Percentiles rank a stretch among this genome's conserved stretches.
Conservation (phyloP, 2,888 invertebrate species). For the Trachelus stipa region DNA sequence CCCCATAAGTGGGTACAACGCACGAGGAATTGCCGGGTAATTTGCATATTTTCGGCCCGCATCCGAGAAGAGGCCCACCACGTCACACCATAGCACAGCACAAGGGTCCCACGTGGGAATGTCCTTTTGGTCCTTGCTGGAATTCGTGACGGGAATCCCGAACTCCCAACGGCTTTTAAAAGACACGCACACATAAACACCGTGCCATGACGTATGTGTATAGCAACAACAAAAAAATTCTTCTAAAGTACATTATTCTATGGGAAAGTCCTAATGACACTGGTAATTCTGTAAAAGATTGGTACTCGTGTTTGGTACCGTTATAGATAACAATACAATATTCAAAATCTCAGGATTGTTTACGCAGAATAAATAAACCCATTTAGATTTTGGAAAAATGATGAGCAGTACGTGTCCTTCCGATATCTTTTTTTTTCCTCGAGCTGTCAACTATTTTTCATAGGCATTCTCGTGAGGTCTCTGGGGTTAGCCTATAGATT, state of each 20-base stretch:
- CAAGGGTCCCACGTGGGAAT: constrained; percentile 54
- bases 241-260: neutral
- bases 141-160: constrained; percentile 4
- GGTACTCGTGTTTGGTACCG: no score
- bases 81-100: constrained; percentile 10
- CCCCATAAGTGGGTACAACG: constrained; percentile 40
- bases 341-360: neutral
- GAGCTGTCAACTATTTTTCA: neutral
- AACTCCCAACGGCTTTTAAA: constrained; percentile 1
- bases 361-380: neutral
- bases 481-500: neutral
- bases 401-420: neutral
- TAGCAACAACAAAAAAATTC: neutral
- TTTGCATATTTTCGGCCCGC: constrained; percentile 65
- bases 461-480: neutral
- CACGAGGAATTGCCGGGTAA: constrained; percentile 46
- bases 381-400: neutral
- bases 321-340: no score
- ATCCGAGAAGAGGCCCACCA: constrained; percentile 34
- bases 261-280: neutral
- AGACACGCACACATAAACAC: neutral
- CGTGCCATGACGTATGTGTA: neutral
- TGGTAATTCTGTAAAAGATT: no score
- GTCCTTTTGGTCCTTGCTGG: neutral
- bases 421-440: neutral